Evolutionary conservation across 2,797 vertebrate genomes (phyloP), one percentile per base, ranked within the genome.

Genomic region (Enteromius afrohamiltoni): DNA sequence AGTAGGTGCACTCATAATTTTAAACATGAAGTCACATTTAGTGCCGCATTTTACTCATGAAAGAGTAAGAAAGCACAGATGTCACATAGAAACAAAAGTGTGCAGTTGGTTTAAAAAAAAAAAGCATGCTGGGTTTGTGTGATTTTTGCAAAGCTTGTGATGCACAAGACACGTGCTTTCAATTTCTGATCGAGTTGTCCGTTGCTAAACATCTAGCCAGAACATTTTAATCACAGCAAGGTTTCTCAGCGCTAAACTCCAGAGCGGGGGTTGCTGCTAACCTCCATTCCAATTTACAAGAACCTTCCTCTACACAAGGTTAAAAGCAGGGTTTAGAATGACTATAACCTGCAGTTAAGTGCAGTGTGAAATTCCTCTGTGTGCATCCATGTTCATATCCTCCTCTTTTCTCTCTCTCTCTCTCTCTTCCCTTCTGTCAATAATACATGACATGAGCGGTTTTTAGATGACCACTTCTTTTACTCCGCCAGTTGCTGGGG

Each of bases 401-500:
- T 42, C 79, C 49, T 74, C 4, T 65, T 16, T 69, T 58, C 3
- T 13, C 17, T 58, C 2, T 71, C 74, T 37, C 9, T 51, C 21
- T 23, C 17, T 76, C 71, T 60, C 21, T 55, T 37, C 9, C 42
- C 21, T 31, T 68, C 17, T 51, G 11, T 83, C 81, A 83, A 81
- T 83, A 83, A 87, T 83, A 83, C 34, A 83, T 81, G 68, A 83
- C 58, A 55, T 77, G 73, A 85, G 77, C 74, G 45, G 37, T 70
- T 83, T 79, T 86, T 55, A 79, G 51, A 75, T 53, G 82, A 34
- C 68, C 55, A 1, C 60, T 70, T 78, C 51, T 83, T 85, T 82
- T 51, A 67, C 14, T 23, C 40, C 9, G 60, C 37, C 23, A 45
- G 29, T 49, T 87, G 77, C 73, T 69, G 67, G 84, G 75, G 58